Conservation (phyloP, 1,140 invertebrate species). For the Tetramorium parvispinum region DNA sequence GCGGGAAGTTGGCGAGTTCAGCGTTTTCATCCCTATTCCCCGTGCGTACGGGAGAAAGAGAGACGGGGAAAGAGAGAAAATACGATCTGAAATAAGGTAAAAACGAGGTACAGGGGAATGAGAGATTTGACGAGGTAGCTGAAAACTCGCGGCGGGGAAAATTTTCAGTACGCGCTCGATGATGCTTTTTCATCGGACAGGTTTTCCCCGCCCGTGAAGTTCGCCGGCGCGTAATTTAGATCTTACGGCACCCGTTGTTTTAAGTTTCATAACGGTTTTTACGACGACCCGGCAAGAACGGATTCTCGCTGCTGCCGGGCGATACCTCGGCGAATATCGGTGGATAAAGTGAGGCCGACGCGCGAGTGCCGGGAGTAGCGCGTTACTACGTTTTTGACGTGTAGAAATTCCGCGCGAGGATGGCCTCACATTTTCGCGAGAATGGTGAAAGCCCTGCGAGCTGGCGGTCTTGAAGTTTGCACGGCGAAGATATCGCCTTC, state of each 20-base stretch:
- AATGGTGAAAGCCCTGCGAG: constrained; percentile 6
- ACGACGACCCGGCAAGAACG: constrained; percentile 41
- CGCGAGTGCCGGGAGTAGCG: neutral
- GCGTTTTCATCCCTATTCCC: constrained; percentile 66
- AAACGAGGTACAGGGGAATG: constrained; percentile 49
- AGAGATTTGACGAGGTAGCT: constrained; percentile 64
- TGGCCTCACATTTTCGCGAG: constrained; percentile 14
- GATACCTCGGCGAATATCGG: constrained; percentile 39
- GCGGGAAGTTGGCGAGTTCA: constrained; percentile 66
- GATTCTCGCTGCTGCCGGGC: constrained; percentile 24
- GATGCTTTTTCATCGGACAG: constrained; percentile 52
- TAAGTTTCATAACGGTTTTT: constrained; percentile 59
- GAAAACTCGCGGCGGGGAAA: constrained; percentile 50
- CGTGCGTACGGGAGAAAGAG: constrained; percentile 9
- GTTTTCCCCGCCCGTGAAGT: constrained; percentile 25
- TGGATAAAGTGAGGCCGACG: constrained; percentile 4
- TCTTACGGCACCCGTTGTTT: constrained; percentile 53
- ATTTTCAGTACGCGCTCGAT: constrained; percentile 55
- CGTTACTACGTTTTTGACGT: constrained; percentile 13
- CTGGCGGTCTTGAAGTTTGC: neutral
- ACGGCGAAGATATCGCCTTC: neutral
- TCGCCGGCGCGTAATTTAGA: constrained; percentile 52
- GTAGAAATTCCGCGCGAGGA: constrained; percentile 26
- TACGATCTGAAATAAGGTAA: constrained; percentile 28
- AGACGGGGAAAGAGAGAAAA: neutral